A percentile compares a stretch with the other conserved stretches of the same genome.
Conservation (phyloP, 2,113 vertebrate genomes). For the Myrmecophaga tridactyla region DNA sequence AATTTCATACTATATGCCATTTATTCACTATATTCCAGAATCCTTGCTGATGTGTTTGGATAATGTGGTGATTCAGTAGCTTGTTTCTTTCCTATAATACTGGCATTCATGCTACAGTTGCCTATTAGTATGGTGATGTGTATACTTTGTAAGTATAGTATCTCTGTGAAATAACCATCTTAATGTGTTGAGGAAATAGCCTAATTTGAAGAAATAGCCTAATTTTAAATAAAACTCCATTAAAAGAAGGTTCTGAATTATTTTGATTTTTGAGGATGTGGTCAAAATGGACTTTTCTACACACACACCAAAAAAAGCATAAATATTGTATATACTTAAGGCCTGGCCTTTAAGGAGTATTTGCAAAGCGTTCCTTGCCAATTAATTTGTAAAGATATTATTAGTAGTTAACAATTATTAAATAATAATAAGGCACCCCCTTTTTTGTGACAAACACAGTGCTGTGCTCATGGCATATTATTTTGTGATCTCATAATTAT, state of each 20-base stretch:
- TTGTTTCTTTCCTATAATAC: background rate
- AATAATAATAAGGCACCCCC: background rate
- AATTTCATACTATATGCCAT: background rate
- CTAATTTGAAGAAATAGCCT: background rate
- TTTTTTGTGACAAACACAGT: background rate
- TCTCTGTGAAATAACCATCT: background rate
- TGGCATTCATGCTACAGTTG: background rate
- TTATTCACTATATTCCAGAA: background rate
- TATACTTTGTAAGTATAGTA: background rate
- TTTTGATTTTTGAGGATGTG: background rate
- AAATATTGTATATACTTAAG: background rate
- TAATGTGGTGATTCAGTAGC: background rate
- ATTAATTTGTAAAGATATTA: background rate
- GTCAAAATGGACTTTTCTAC: background rate
- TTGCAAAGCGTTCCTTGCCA: background rate
- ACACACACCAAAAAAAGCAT: background rate
- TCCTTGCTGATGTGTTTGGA: background rate
- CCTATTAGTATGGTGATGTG: background rate
- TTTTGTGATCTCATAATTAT: background rate
- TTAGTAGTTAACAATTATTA: background rate
- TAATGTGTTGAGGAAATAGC: background rate
- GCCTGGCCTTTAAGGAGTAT: background rate
- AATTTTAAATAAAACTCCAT: background rate
- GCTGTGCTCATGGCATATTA: background rate
- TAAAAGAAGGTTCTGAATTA: constrained; percentile 6